Evolutionary conservation across 1,140 invertebrate species (phyloP), one percentile per base, ranked within the genome.

Genomic region (Triops longicaudatus): DNA sequence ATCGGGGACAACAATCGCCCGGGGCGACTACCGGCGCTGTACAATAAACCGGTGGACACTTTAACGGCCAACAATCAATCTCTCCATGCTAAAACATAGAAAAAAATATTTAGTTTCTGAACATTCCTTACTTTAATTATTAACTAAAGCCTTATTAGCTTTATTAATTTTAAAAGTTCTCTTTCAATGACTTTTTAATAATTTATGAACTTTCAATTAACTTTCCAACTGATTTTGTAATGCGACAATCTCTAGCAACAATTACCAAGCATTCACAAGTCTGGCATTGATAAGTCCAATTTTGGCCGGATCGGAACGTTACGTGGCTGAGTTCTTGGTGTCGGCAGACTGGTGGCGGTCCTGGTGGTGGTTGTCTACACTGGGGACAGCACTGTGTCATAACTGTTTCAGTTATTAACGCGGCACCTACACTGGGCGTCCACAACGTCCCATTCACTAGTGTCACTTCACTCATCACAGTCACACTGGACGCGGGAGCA

Each of bases 211-310:
- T n/a, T n/a, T n/a, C n/a, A n/a, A n/a, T n/a, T n/a, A n/a, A n/a
- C n/a, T n/a, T n/a, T n/a, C n/a, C n/a, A n/a, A n/a, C n/a, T n/a
- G n/a, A n/a, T n/a, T n/a, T n/a, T n/a, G n/a, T n/a, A n/a, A n/a
- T n/a, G n/a, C n/a, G n/a, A n/a, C n/a, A n/a, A n/a, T n/a, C n/a
- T n/a, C n/a, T n/a, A n/a, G n/a, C n/a, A n/a, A n/a, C n/a, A n/a
- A 87, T 87, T 84, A 93, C 91, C 83, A 94, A 85, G 86, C 93
- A 96, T 86, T 95, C 93, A 86, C 93, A 96, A 77, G 91, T 93
- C 86, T 94, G 92, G 84, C 93, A 96, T 82, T 94, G 91, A 84
- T 93, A 94, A 77, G 93, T 90, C 93, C 93, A 96, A 80, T 88
- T 87, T 83, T 95, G 91, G 42, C 93, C 93, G 83, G 90, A 92